phyloP scores from a whole-genome alignment of 1,140 invertebrate species.

The Eriocheir sinensis region DNA sequence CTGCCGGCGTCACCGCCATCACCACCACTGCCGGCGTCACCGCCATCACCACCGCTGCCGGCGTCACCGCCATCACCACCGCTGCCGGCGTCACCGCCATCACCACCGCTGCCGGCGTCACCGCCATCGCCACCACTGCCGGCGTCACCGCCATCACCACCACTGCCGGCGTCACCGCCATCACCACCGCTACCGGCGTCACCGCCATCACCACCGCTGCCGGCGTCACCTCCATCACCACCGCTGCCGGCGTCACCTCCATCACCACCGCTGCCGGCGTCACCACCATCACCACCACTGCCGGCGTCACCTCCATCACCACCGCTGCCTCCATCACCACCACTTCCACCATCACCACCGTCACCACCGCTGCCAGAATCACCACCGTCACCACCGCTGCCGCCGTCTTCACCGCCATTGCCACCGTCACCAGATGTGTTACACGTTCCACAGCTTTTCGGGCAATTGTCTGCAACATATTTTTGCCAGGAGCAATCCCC shows the following conservation, averaged over 20 bases:
- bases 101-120: neutral
- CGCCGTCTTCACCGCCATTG: neutral
- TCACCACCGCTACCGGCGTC: no score
- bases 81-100: neutral
- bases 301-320: no score
- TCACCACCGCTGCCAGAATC: conserved; percentile 46
- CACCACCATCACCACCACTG: no score
- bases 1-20: conserved; percentile 36
- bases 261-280: conserved; percentile 35
- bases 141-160: conserved; percentile 32
- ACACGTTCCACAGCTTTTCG: conserved; percentile 19
- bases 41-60: no score
- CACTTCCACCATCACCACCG: no score
- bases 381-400: conserved; percentile 28
- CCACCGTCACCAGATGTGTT: neutral
- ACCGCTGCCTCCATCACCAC: conserved; percentile 42
- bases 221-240: neutral
- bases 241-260: conserved; percentile 11
- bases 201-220: neutral
- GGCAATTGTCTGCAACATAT: conserved; percentile 43
- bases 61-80: neutral
- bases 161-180: neutral
- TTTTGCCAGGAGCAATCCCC: conserved; percentile 65
- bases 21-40: conserved; percentile 1
- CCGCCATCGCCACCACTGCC: conserved; percentile 14